Percentiles rank a stretch among this genome's conserved stretches.
These are phyloP conservation scores for Galaxea fascicularis DNA, from an alignment of 92 coral and sea anemone species.

Conservation along the genomic window DNA sequence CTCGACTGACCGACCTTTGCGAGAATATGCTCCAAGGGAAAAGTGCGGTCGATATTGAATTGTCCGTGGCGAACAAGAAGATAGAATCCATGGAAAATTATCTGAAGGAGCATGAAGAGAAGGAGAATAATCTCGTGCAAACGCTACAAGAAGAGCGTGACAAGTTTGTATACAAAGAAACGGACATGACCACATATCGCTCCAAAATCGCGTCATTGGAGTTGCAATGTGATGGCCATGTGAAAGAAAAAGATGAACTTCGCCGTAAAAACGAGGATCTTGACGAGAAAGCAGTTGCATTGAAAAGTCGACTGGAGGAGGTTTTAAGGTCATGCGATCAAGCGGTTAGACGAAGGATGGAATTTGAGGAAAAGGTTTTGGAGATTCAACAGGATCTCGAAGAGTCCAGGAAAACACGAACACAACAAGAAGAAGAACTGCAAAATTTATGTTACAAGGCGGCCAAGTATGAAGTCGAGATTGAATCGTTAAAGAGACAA, in stretches of 20 bases:
- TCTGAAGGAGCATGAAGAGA: constrained; percentile 66
- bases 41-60: constrained; percentile 80
- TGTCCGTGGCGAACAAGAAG: constrained; percentile 81
- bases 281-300: constrained; percentile 59
- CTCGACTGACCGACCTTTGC: constrained; percentile 68
- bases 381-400: constrained; percentile 82
- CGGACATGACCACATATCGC: constrained; percentile 73
- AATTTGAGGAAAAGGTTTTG: constrained; percentile 65
- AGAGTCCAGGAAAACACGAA: constrained; percentile 53
- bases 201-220: constrained; percentile 81
- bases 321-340: constrained; percentile 66
- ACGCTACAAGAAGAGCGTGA: constrained; percentile 76
- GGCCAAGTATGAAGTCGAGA: constrained; percentile 76
- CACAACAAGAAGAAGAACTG: constrained; percentile 77
- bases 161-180: constrained; percentile 77
- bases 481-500: constrained; percentile 75
- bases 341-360: constrained; percentile 47
- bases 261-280: constrained; percentile 80
- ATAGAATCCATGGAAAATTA: constrained; percentile 74
- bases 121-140: constrained; percentile 64
- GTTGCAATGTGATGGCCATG: constrained; percentile 62
- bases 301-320: constrained; percentile 75
- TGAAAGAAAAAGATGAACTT: constrained; percentile 85
- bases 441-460: constrained; percentile 68
- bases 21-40: constrained; percentile 74